Base-by-base conservation (phyloP, 2,113 vertebrate genomes). In the Clarias batrachus region DNA sequence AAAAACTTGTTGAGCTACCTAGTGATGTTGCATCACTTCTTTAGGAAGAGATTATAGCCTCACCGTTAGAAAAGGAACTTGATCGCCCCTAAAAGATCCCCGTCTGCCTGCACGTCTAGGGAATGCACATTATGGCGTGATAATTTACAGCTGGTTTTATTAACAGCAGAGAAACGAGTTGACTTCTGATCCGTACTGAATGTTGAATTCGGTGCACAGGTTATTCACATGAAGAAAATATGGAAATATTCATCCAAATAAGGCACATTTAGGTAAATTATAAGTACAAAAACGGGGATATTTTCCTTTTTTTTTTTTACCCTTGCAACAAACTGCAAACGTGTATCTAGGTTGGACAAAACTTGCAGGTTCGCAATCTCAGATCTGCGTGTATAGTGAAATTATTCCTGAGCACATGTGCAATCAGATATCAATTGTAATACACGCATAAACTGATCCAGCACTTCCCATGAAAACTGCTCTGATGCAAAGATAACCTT, bases 231-330 rank as follows among this genome's bases (percentile, higher is more conserved):
- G 1, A 27, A 56, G 27, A 79, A 79, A 79, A 59, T 30, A 77
- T 56, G 48, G 25, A 77, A 77, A 77, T 77, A 56, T 56, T 54
- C 56, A 56, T 77, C 14, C 25, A 77, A 77, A 77, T 77, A 56
- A 56, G 14, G 52, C 13, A 17, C 25, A 56, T 16, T 54, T 17
- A 56, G 74, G 9, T 7, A 77, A 54, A 77, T n/a, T 17, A 17
- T 54, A 25, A 23, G 12, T 5, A 11, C 48, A 48, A 78, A 78
- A 78, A 57, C 4, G 0, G n/a, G 76, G 2, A n/a, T 7, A 9
- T 76, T 25, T 52, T 74, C 12, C 3, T 71, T 71, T 41, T 37
- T 73, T 6, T 48, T 48, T 48, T 68, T 23, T 48, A 48, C 8
- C 48, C 7, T 48, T 48, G 48, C 48, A 48, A 48, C 48, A 76